Conservation (phyloP, 2,113 vertebrate species). For the Barbus barbus region DNA sequence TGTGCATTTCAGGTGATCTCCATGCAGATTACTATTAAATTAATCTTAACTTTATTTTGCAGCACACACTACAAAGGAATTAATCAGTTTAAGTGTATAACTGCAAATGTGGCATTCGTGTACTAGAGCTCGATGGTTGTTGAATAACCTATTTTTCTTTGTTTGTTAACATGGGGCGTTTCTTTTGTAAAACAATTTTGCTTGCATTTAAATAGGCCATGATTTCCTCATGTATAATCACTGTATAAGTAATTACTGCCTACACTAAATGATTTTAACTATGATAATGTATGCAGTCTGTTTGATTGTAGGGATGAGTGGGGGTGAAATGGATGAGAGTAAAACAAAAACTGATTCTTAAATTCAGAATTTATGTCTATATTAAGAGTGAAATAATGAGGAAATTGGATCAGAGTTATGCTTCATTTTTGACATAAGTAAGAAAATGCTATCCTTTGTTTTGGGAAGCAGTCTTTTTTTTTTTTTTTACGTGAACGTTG, state of each 20-base stretch:
- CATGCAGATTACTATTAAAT: too few relatives aligned
- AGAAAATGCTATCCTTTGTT: too few relatives aligned
- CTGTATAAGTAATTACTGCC: not conserved
- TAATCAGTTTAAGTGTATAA: too few relatives aligned
- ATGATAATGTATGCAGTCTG: not conserved
- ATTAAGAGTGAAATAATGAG: not conserved
- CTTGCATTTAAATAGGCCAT: too few relatives aligned
- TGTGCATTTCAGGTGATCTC: not conserved
- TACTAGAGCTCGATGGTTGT: too few relatives aligned
- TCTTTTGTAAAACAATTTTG: too few relatives aligned
- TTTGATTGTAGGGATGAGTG: not conserved
- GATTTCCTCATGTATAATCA: not conserved
- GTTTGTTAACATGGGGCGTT: too few relatives aligned
- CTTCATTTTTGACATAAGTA: not conserved
- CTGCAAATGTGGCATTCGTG: not conserved
- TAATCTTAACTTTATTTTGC: too few relatives aligned
- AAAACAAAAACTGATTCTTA: not conserved
- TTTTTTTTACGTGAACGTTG: too few relatives aligned
- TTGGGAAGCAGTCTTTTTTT: too few relatives aligned
- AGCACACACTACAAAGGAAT: too few relatives aligned
- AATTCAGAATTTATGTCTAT: not conserved
- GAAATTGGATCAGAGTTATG: not conserved
- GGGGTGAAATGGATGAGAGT: not conserved
- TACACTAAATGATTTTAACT: not conserved
- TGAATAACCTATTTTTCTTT: too few relatives aligned